phyloP scores from a whole-genome alignment of 2,797 vertebrate species.

The Xerus rutilus region DNA sequence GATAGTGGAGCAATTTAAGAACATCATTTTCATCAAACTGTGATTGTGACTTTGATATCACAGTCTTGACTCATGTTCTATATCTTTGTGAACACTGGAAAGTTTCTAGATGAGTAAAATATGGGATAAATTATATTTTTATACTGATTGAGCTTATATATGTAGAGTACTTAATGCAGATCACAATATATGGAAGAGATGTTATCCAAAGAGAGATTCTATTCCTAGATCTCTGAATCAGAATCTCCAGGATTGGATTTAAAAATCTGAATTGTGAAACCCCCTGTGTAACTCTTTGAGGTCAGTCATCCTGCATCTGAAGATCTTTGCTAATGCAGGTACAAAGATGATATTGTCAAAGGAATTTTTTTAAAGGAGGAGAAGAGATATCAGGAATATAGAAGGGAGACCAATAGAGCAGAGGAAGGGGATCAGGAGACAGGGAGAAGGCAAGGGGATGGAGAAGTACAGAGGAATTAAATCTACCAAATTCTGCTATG shows the following conservation, averaged over 20 bases:
- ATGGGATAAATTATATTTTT: not conserved
- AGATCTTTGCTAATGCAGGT: not conserved
- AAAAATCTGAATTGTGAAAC: not conserved
- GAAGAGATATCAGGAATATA: too few species aligned
- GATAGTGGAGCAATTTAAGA: not conserved
- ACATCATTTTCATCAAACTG: not conserved
- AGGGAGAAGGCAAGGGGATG: too few species aligned
- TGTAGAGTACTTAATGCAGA: not conserved
- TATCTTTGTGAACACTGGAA: slow-evolving; percentile 10
- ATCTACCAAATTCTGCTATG: too few species aligned
- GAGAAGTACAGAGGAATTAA: too few species aligned
- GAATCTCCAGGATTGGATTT: not conserved
- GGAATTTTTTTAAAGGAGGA: too few species aligned
- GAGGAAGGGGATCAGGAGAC: too few species aligned
- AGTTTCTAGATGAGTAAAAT: slow-evolving; percentile 9
- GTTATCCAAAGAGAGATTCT: not conserved
- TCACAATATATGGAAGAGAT: not conserved
- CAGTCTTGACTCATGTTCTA: not conserved
- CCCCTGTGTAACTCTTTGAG: not conserved
- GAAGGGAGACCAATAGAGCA: too few species aligned
- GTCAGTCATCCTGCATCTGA: not conserved
- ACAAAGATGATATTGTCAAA: not conserved
- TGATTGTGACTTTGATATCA: not conserved
- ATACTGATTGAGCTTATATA: not conserved
- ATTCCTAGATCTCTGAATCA: not conserved